phyloP scores from a whole-genome alignment of 2,797 vertebrate genomes.

The Psittacula derbiana region DNA sequence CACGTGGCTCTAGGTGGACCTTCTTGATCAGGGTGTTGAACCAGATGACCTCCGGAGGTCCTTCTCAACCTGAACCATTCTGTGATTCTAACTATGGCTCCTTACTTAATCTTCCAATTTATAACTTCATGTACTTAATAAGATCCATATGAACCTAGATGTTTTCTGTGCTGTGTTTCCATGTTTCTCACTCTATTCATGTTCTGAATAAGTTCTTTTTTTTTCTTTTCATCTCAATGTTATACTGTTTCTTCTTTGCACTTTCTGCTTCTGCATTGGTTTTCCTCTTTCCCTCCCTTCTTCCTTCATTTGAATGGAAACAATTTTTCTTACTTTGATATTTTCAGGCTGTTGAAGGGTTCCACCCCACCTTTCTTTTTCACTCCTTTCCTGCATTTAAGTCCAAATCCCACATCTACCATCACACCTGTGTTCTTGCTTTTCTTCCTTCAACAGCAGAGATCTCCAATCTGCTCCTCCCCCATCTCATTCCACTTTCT shows the following conservation, averaged over 20 bases:
- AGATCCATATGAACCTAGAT: background rate
- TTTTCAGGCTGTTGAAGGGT: background rate
- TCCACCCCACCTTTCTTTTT: background rate
- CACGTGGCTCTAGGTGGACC: background rate
- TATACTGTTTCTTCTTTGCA: background rate
- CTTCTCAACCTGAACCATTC: background rate
- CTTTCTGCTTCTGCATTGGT: background rate
- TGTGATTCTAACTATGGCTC: background rate
- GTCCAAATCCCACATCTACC: background rate
- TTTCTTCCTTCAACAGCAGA: background rate
- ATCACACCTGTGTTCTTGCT: background rate
- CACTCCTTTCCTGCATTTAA: background rate
- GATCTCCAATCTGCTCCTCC: background rate
- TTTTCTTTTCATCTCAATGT: background rate
- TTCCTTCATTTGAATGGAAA: background rate
- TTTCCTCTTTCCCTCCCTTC: background rate
- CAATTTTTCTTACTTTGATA: background rate
- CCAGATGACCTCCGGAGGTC: accelerated
- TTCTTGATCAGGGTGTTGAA: background rate
- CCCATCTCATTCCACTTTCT: background rate
- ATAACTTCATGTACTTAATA: background rate
- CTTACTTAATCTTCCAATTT: background rate
- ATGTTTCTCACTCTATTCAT: background rate
- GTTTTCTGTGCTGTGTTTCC: background rate
- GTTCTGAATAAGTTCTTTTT: background rate